phyloP scores from a whole-genome alignment of 2,797 vertebrate species.

The Platalea minor region DNA sequence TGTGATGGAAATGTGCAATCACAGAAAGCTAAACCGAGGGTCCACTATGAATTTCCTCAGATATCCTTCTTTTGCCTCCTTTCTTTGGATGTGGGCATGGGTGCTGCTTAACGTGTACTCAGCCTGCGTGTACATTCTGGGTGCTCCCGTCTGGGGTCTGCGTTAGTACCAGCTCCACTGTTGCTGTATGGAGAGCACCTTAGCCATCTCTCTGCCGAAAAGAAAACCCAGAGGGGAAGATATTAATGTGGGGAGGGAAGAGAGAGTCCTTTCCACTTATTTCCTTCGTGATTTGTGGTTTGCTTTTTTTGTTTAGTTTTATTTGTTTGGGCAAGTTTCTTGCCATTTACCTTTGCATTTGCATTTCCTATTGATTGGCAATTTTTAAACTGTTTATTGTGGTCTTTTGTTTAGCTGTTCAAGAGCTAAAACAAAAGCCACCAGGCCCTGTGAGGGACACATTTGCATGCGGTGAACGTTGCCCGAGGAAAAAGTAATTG shows the following conservation, averaged over 20 bases:
- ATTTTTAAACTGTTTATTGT: constrained; percentile 86
- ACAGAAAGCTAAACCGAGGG: neutral
- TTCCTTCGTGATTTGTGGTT: neutral
- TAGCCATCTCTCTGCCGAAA: neutral
- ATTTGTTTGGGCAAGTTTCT: constrained; percentile 69
- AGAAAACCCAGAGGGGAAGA: neutral
- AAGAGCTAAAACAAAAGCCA: constrained; percentile 90
- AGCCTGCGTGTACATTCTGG: neutral
- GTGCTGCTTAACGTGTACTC: neutral
- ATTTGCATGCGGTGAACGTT: constrained; percentile 94
- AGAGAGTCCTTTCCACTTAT: neutral
- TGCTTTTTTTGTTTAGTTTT: neutral
- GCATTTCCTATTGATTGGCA: constrained; percentile 79
- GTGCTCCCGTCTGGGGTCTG: constrained; percentile 10
- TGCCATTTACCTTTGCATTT: constrained; percentile 79
- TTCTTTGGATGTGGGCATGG: neutral
- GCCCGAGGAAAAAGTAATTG: constrained; percentile 95
- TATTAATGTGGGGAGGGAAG: neutral
- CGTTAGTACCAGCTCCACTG: neutral
- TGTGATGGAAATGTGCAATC: neutral
- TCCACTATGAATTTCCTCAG: neutral
- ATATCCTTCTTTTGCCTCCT: neutral
- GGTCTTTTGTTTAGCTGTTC: constrained; percentile 81
- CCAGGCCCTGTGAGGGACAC: constrained; percentile 83
- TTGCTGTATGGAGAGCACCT: constrained; percentile 39